A percentile compares a stretch with the other conserved stretches of the same genome.
These are phyloP conservation scores for Typhlomys cinereus DNA, from an alignment of 2,113 vertebrate species.

Conservation along the genomic window DNA sequence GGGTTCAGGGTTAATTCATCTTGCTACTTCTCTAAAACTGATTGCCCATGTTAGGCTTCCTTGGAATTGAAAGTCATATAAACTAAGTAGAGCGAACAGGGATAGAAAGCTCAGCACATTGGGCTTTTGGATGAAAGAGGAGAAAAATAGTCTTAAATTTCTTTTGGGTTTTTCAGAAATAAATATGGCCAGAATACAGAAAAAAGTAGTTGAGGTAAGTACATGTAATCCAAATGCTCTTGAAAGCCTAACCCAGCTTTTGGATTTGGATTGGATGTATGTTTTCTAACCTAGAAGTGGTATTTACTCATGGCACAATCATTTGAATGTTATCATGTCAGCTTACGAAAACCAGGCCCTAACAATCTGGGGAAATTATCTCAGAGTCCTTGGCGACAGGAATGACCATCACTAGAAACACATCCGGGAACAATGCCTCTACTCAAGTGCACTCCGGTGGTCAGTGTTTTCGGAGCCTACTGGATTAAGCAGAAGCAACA, in stretches of 20 bases:
- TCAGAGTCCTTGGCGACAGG: background rate
- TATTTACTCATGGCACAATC: background rate
- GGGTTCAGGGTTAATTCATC: constrained; percentile 40
- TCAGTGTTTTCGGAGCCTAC: constrained; percentile 55
- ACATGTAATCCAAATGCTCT: background rate
- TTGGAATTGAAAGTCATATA: constrained; percentile 37
- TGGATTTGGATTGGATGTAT: background rate
- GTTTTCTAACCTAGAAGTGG: background rate
- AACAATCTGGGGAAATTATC: constrained; percentile 11
- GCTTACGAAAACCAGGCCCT: constrained; percentile 27
- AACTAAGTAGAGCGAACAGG: background rate
- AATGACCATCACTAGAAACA: constrained; percentile 42
- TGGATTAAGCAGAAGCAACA: constrained; percentile 49
- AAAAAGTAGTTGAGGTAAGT: constrained; percentile 5
- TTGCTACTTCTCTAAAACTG: constrained; percentile 21
- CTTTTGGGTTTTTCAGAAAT: constrained; percentile 2
- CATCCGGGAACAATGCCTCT: constrained; percentile 35
- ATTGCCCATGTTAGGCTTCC: constrained; percentile 8
- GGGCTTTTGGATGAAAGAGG: background rate
- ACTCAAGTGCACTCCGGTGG: constrained; percentile 46
- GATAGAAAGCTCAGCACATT: constrained; percentile 7
- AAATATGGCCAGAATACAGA: constrained; percentile 13
- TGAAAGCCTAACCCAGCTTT: constrained; percentile 32
- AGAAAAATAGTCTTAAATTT: constrained; percentile 27
- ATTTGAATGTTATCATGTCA: background rate